Evolutionary conservation across 1,140 invertebrate genomes (phyloP).

Genomic region (Pristionchus pacificus): DNA sequence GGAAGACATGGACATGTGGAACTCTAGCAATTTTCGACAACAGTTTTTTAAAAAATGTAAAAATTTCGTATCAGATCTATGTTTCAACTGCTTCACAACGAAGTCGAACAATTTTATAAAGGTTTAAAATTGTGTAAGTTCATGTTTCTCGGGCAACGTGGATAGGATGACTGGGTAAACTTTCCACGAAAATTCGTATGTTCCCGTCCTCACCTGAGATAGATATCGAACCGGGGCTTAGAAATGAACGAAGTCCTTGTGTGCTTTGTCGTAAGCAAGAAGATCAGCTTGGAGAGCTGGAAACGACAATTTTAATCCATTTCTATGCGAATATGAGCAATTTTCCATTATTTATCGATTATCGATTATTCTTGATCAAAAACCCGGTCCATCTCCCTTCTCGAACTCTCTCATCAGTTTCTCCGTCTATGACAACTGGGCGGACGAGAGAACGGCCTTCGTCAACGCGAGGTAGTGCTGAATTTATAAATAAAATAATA

Average conservation of each 20-base stretch:
- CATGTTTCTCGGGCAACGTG: too few species aligned
- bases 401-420: conserved; percentile 69
- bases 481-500: too few species aligned
- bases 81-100: too few species aligned
- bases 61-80: too few species aligned
- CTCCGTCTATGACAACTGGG: conserved; percentile 63
- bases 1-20: too few species aligned
- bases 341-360: neutral
- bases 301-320: conserved; percentile 19
- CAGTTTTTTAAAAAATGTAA: too few species aligned
- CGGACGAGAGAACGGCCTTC: conserved; percentile 68
- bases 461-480: conserved; percentile 79
- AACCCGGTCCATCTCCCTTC: conserved; percentile 67
- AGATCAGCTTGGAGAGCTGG: conserved; percentile 72
- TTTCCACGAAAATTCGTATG: too few species aligned
- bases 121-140: too few species aligned
- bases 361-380: conserved; percentile 14
- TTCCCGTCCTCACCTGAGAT: conserved; percentile 67
- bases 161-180: too few species aligned
- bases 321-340: neutral
- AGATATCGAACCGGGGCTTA: conserved; percentile 87
- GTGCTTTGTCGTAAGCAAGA: conserved; percentile 68
- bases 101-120: too few species aligned
- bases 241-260: conserved; percentile 88
- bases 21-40: too few species aligned